phyloP scores from a whole-genome alignment of 2,888 invertebrate species.

The Clepsis dumicolana region DNA sequence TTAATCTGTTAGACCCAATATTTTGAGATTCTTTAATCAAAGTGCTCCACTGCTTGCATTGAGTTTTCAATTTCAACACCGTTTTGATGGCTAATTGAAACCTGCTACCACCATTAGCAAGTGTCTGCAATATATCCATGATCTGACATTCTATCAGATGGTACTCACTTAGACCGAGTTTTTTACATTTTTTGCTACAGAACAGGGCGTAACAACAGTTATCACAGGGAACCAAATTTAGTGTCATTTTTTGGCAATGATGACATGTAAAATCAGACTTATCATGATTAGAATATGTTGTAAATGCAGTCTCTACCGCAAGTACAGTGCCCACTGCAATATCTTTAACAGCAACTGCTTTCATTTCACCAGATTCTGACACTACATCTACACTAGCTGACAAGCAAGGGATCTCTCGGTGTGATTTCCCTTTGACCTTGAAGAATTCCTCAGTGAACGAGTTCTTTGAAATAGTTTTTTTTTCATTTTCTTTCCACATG shows the following conservation, averaged over 20 bases:
- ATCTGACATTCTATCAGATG: constrained; percentile 46
- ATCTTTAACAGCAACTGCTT: constrained; percentile 37
- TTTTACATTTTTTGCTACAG: constrained; percentile 43
- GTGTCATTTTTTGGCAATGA: constrained; percentile 44
- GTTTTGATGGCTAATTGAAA: constrained; percentile 46
- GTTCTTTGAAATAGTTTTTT: neutral
- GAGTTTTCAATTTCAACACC: constrained; percentile 48
- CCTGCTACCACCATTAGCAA: constrained; percentile 11
- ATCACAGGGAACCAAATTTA: constrained; percentile 45
- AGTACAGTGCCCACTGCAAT: constrained; percentile 32
- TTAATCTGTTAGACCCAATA: constrained; percentile 45
- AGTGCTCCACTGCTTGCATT: constrained; percentile 49
- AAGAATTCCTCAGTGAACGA: constrained; percentile 24
- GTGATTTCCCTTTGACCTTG: constrained; percentile 29
- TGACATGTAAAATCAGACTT: constrained; percentile 30
- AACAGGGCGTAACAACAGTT: constrained; percentile 45
- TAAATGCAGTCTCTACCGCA: constrained; percentile 40
- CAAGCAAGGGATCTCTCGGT: constrained; percentile 40
- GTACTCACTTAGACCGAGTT: constrained; percentile 42
- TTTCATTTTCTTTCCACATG: constrained; percentile 20
- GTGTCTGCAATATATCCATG: constrained; percentile 28
- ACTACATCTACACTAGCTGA: constrained; percentile 28
- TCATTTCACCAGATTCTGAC: neutral
- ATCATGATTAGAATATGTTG: neutral
- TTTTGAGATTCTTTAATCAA: constrained; percentile 47